Percentiles rank a stretch among this genome's conserved stretches.
Evolutionary conservation across 2,797 vertebrate species (phyloP).

Genomic region (Spinibarbus caldwelli): DNA sequence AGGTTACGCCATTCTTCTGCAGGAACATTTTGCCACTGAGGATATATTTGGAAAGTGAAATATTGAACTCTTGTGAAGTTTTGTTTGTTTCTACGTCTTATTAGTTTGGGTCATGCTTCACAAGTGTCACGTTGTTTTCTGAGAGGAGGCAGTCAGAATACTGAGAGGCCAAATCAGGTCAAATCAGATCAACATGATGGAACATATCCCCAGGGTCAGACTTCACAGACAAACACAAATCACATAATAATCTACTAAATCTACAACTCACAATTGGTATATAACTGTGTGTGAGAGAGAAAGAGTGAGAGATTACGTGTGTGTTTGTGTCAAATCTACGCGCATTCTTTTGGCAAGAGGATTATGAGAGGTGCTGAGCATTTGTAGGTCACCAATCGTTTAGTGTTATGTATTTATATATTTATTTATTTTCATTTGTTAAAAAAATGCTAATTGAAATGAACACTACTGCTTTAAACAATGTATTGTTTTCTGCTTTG

Average conservation of each 20-base stretch:
- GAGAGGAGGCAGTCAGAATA: not conserved
- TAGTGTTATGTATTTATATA: not conserved
- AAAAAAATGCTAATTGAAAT: not conserved
- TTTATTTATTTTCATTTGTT: not conserved
- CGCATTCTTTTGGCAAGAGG: not conserved
- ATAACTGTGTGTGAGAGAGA: not conserved
- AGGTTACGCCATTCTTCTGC: slow-evolving; percentile 12
- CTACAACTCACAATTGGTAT: not conserved
- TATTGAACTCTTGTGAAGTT: slow-evolving; percentile 15
- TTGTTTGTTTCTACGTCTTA: slow-evolving; percentile 17
- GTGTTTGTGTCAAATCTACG: not conserved
- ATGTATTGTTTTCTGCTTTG: not conserved
- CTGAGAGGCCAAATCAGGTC: not conserved
- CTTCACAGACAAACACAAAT: not conserved
- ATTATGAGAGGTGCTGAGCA: not conserved
- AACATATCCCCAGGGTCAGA: not conserved
- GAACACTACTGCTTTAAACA: not conserved
- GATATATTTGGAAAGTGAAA: slow-evolving; percentile 16
- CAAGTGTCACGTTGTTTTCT: not conserved
- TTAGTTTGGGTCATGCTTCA: slow-evolving; percentile 14
- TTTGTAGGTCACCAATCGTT: not conserved
- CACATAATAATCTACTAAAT: slow-evolving; percentile 7
- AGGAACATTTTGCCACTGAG: not conserved
- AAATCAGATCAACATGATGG: slow-evolving; percentile 25
- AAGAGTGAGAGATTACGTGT: not conserved